These are phyloP conservation scores for Gadus macrocephalus DNA, from an alignment of 2,113 vertebrate species.

Conservation along the genomic window DNA sequence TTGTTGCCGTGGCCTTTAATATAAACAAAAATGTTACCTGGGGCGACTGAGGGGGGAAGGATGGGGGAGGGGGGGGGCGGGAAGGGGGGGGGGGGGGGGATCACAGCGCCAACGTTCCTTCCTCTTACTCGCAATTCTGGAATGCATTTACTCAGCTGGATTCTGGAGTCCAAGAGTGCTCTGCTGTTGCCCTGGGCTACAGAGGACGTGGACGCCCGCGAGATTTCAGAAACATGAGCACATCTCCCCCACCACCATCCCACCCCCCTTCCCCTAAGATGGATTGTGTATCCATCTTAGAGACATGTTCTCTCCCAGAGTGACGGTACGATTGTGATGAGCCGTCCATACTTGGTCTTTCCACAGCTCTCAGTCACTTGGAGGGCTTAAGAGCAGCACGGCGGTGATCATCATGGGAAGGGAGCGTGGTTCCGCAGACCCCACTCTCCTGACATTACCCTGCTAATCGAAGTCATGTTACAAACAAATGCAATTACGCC, in stretches of 20 bases:
- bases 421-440: neutral
- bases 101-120: constrained; percentile 47
- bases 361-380: constrained; percentile 21
- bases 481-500: constrained; percentile 57
- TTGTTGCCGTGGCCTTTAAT: constrained; percentile 21
- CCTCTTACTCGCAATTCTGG: constrained; percentile 61
- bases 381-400: constrained; percentile 44
- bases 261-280: constrained; percentile 1
- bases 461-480: constrained; percentile 65
- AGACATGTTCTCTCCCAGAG: constrained; percentile 25
- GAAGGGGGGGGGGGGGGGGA: constrained; percentile 42
- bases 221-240: constrained; percentile 57
- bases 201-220: constrained; percentile 53
- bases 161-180: constrained; percentile 52
- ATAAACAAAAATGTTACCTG: constrained; percentile 57
- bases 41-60: constrained; percentile 25
- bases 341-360: constrained; percentile 3
- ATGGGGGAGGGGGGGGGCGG: constrained; percentile 6
- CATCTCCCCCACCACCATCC: neutral
- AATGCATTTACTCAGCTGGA: constrained; percentile 67
- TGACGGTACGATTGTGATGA: constrained; percentile 24
- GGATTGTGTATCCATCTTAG: constrained; percentile 31
- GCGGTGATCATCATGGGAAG: constrained; percentile 46
- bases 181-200: constrained; percentile 43
- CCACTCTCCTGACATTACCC: constrained; percentile 35